Base-by-base conservation (phyloP, 1,140 invertebrate genomes). In the Holotrichia oblita region DNA sequence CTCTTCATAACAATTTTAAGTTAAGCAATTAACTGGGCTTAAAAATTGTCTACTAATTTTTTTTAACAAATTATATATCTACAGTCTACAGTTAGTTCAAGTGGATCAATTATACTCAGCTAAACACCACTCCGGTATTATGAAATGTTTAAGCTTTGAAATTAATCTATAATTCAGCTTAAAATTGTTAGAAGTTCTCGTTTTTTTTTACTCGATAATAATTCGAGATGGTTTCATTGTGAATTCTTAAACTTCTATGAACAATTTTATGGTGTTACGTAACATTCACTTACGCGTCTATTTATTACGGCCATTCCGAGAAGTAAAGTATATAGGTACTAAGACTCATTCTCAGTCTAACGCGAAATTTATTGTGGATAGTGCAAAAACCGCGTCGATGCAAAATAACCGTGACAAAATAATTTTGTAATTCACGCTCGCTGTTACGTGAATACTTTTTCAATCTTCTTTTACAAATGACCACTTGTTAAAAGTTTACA, bases 391-490 rank as follows among this genome's bases (percentile, higher is more conserved):
- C 61, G 22, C 12, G 9, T 17, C 61, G 22, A 69, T 69, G 61
- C 61, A 69, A 69, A 27, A 69, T 69, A 34, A 69, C 20, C 61
- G 61, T 69, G 61, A 69, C 61, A 69, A 34, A 69, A 27, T 69
- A 27, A 69, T 69, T 69, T 69, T 10, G 27, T 22, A 69, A 69
- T 69, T 34, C 61, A 69, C 22, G 61, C 61, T 69, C 8, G 20
- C 17, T 34, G 22, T 69, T 69, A 69, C 27, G 20, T 69, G 61
- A 69, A 69, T 27, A 69, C 12, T 69, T 69, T 69, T 69, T 69
- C 61, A 9, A 69, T 24, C 27, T 34, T 9, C 22, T 69, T 48
- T 27, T 27, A 69, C 22, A 69, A 69, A 69, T 69, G 24, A 14
- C 61, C 22, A 22, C 27, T 22, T 34, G 7, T 27, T 24, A 3